Percentiles rank a stretch among this genome's conserved stretches.
Conservation (phyloP, 2,888 invertebrate genomes). For the Diarsia dahlii region DNA sequence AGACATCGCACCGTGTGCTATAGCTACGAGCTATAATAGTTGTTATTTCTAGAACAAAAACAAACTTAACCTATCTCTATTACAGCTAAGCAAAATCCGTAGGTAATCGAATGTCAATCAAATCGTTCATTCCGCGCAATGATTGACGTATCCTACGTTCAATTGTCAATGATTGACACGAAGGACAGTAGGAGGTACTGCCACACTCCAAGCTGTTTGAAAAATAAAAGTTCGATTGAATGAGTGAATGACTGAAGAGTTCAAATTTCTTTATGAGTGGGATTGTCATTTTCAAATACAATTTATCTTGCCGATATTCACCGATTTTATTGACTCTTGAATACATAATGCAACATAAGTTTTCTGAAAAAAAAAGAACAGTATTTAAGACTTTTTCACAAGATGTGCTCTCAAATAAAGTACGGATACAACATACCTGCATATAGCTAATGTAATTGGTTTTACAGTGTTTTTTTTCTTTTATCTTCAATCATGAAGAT, state of each 20-base stretch:
- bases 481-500: too few species aligned
- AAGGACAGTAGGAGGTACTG: conserved; percentile 42
- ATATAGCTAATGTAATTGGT: too few species aligned
- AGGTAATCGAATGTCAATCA: conserved; percentile 56
- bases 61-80: conserved; percentile 1
- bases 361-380: not conserved
- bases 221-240: conserved; percentile 19
- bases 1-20: not conserved
- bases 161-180: conserved; percentile 41
- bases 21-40: not conserved
- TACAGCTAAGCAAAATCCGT: conserved; percentile 5
- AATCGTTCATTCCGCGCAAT: conserved; percentile 32
- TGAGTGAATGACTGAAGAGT: conserved; percentile 18
- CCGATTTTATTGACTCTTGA: not conserved
- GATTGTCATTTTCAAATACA: not conserved
- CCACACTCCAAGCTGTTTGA: conserved; percentile 17
- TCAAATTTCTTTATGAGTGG: not conserved
- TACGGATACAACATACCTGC: too few species aligned
- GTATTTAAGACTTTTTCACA: not conserved
- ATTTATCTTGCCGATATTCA: not conserved
- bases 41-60: not conserved
- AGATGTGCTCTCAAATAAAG: not conserved
- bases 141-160: conserved; percentile 49
- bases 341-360: not conserved
- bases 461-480: too few species aligned